Percentiles rank a stretch among this genome's conserved stretches.
Conservation (phyloP, 2,888 invertebrate genomes). For the Sialis fuliginosa region DNA sequence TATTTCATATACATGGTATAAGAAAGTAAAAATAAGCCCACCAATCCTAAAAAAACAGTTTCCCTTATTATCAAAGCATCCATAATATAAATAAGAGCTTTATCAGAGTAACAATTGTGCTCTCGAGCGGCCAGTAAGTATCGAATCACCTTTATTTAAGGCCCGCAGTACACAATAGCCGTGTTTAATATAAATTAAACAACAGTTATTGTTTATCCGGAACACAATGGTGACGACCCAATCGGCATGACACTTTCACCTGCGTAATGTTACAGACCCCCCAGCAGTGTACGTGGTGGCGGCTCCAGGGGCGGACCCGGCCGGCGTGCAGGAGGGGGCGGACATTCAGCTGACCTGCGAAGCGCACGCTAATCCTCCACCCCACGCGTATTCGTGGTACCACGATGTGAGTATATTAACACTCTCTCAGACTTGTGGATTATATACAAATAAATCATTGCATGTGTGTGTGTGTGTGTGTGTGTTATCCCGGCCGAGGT, state of each 20-base stretch:
- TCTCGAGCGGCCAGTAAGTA: no score
- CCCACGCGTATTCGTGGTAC: conserved; percentile 59
- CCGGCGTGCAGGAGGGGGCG: conserved; percentile 42
- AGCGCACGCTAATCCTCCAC: conserved; percentile 58
- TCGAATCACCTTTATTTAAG: no score
- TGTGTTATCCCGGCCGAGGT: no score
- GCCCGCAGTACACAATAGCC: neutral
- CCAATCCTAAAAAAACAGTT: no score
- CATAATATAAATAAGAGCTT: no score
- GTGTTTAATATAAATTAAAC: neutral
- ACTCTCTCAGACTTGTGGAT: neutral
- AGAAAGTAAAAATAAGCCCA: no score
- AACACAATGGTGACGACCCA: neutral
- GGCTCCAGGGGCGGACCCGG: conserved; percentile 37
- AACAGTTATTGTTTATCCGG: no score
- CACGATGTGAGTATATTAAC: conserved; percentile 48
- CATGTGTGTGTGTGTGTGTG: no score
- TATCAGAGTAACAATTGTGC: no score
- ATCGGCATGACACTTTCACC: neutral
- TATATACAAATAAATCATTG: no score
- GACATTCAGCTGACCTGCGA: conserved; percentile 63
- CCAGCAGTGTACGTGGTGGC: conserved; percentile 50
- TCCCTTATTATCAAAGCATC: no score
- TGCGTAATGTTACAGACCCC: conserved; percentile 39
- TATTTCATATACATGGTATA: no score